These are phyloP conservation scores for Mythimna impura DNA, from an alignment of 2,888 invertebrate genomes.

Conservation along the genomic window DNA sequence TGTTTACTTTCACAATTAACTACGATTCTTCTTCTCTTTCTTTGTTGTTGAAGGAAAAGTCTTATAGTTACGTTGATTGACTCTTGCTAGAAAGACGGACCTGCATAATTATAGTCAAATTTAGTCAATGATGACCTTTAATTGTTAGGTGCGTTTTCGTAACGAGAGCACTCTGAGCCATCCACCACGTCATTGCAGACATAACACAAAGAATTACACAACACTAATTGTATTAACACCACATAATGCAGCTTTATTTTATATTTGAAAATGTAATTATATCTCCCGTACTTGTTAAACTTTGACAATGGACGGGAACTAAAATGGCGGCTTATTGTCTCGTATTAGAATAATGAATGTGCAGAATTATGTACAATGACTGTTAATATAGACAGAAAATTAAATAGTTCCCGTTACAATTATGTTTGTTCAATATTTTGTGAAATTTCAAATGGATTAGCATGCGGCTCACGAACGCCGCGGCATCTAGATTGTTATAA, in stretches of 20 bases:
- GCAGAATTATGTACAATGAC: conserved; percentile 78
- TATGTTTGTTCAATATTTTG: conserved; percentile 86
- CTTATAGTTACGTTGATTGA: background rate
- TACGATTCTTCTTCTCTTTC: conserved; percentile 4
- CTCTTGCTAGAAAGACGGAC: background rate
- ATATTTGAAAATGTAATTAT: conserved; percentile 85
- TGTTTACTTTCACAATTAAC: conserved; percentile 54
- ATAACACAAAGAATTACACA: conserved; percentile 82
- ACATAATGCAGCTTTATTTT: conserved; percentile 83
- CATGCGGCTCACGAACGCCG: conserved; percentile 65
- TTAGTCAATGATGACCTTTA: conserved; percentile 20
- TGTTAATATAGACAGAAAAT: conserved; percentile 76
- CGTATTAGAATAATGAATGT: conserved; percentile 81
- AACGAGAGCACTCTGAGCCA: conserved; percentile 69
- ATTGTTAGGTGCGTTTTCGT: conserved; percentile 74
- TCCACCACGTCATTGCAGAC: conserved; percentile 56
- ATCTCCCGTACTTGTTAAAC: conserved; percentile 82
- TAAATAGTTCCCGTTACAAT: conserved; percentile 75
- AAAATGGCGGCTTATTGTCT: conserved; percentile 84
- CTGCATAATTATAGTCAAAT: conserved; percentile 11
- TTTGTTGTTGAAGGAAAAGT: background rate
- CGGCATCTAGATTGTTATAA: conserved; percentile 71
- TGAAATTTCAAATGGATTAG: conserved; percentile 69
- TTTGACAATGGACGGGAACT: conserved; percentile 87
- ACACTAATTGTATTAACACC: conserved; percentile 86